Evolutionary conservation across 1,140 invertebrate genomes (phyloP), one percentile per base, ranked within the genome.

Genomic region (Drosophila trapezifrons): DNA sequence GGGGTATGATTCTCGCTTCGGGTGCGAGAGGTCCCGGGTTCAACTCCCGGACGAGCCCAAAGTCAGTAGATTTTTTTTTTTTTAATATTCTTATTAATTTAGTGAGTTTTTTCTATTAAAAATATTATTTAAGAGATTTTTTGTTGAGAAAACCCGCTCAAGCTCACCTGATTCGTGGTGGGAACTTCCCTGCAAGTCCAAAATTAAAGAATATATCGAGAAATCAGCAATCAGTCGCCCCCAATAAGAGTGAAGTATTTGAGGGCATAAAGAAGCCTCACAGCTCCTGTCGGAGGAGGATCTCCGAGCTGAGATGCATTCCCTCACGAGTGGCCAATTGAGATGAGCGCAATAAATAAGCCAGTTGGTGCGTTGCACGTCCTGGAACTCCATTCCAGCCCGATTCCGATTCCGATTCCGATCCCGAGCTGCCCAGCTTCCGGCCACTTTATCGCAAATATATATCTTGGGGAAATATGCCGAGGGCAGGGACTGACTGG

Each of bases 11-110:
- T 85, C 70, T 85, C 80, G 95, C 95, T 95, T 95, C 94, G 95
- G 95, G 95, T 96, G 95, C 95, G 95, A 95, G 95, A 95, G 95
- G 95, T 95, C 95, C 95, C 95, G 95, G 95, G 95, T 96, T 95
- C 95, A 95, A 96, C 95, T 95, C 94, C 95, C 95, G 95, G 95
- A 95, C 94, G 95, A 95, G 95, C 95, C 95, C 95, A 90, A 76
- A 5, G 32, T 4, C 3, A 12, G 4, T 35, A 13, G 4, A 3
- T 32, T 12, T 12, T 12, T 32, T 1, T 27, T 4, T 6, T 32
- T 32, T 32, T 32, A 27, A 7, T 27, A 27, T 27, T 27, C 4
- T 32, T 22, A 22, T 22, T 22, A 22, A n/a, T n/a, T n/a, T n/a
- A n/a, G n/a, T n/a, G n/a, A n/a, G n/a, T n/a, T n/a, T n/a, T n/a